phyloP scores from a whole-genome alignment of 2,888 invertebrate species.

The Drosophila picticornis region DNA sequence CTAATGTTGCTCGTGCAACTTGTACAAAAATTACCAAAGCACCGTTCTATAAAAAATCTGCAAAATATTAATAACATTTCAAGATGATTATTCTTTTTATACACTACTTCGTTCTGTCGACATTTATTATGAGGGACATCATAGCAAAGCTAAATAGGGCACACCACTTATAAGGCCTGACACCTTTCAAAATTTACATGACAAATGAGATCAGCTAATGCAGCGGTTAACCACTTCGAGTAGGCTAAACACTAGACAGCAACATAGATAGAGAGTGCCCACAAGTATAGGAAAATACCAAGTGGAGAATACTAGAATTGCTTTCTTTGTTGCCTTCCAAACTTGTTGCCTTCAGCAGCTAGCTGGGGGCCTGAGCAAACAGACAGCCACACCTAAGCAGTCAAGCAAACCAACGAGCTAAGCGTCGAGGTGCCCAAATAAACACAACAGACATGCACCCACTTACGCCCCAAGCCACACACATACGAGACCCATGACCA shows the following conservation, averaged over 20 bases:
- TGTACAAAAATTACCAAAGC: background rate
- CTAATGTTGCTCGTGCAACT: background rate
- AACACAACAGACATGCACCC: constrained; percentile 38
- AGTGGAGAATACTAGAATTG: constrained; percentile 20
- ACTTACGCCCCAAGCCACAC: constrained; percentile 8
- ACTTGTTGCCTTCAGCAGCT: constrained; percentile 63
- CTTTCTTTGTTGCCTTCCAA: constrained; percentile 16
- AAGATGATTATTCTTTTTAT: background rate
- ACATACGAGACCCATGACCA: constrained; percentile 20
- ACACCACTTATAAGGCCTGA: background rate
- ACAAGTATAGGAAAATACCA: constrained; percentile 19
- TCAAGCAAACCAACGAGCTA: constrained; percentile 43
- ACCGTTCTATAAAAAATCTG: background rate
- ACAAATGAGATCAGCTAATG: constrained; percentile 15
- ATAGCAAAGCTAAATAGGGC: background rate
- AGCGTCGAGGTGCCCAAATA: constrained; percentile 60
- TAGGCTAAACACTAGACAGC: constrained; percentile 4
- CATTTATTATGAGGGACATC: background rate
- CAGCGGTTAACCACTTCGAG: constrained; percentile 17
- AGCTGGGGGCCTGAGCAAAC: constrained; percentile 40
- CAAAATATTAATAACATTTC: background rate
- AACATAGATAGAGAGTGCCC: background rate
- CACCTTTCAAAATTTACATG: background rate
- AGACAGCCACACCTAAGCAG: constrained; percentile 55
- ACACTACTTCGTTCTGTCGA: background rate